These are phyloP conservation scores for Vandiemenella viatica DNA, from an alignment of 2,888 invertebrate species.

Conservation along the genomic window DNA sequence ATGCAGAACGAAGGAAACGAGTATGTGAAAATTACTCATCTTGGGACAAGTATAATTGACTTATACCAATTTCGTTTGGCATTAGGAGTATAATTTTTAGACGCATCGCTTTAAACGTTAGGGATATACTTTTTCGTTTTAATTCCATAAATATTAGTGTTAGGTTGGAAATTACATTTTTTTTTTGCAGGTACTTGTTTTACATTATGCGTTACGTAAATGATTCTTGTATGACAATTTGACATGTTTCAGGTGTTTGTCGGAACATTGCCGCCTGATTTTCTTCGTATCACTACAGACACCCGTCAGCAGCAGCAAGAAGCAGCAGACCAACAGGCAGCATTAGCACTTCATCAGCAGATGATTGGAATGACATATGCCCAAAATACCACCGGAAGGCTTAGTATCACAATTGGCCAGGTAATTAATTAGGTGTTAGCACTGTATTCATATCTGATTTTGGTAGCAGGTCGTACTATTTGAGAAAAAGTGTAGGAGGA, in stretches of 20 bases:
- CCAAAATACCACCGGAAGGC: conserved; percentile 44
- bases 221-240: not conserved
- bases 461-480: no score
- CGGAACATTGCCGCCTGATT: conserved; percentile 64
- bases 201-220: no score
- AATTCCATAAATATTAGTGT: no score
- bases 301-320: conserved; percentile 46
- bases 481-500: no score
- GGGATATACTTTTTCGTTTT: no score
- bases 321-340: conserved; percentile 64
- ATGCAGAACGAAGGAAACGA: conserved; percentile 16
- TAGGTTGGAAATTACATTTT: no score
- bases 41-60: not conserved
- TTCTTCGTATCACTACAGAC: conserved; percentile 42
- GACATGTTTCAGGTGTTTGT: conserved; percentile 52
- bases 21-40: conserved; percentile 9
- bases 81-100: no score
- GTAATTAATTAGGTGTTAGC: conserved; percentile 28
- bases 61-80: not conserved
- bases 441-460: no score
- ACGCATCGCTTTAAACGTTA: no score
- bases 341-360: conserved; percentile 54
- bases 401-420: conserved; percentile 76
- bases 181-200: no score
- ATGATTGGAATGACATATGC: conserved; percentile 33